These are phyloP conservation scores for Dipodomys merriami DNA, from an alignment of 2,113 vertebrate genomes.

Conservation along the genomic window DNA sequence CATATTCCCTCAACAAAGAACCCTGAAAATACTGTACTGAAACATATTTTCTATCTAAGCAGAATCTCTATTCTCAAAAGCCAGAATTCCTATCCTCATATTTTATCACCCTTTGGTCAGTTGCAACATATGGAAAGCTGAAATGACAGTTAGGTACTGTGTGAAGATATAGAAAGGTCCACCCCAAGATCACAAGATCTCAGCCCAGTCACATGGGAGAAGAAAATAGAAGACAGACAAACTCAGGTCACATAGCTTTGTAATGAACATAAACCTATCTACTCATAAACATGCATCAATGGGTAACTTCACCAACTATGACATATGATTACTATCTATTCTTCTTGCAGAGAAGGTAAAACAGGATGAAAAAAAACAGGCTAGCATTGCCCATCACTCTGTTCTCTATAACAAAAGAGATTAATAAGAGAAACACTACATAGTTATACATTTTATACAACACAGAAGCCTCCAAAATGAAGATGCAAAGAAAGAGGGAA, in stretches of 20 bases:
- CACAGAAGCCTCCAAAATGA: not conserved
- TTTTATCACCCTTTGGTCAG: not conserved
- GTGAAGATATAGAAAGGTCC: not conserved
- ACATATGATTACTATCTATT: not conserved
- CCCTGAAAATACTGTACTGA: not conserved
- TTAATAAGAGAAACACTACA: not conserved
- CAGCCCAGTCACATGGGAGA: not conserved
- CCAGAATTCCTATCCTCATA: slow-evolving; percentile 32
- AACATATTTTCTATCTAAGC: not conserved
- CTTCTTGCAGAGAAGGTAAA: slow-evolving; percentile 7
- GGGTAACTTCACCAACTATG: not conserved
- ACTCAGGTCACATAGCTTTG: not conserved
- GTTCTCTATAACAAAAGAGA: not conserved
- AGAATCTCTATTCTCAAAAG: not conserved
- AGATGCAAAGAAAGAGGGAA: not conserved
- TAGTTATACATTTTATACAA: not conserved
- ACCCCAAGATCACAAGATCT: not conserved
- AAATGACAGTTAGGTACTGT: not conserved
- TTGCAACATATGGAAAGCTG: not conserved
- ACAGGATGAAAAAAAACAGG: not conserved
- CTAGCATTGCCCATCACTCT: not conserved
- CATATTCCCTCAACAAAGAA: not conserved
- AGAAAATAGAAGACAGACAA: not conserved
- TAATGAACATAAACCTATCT: not conserved
- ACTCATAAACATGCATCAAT: not conserved